Evolutionary conservation across 1,140 invertebrate species (phyloP), one percentile per base, ranked within the genome.

Genomic region (Galleria mellonella): DNA sequence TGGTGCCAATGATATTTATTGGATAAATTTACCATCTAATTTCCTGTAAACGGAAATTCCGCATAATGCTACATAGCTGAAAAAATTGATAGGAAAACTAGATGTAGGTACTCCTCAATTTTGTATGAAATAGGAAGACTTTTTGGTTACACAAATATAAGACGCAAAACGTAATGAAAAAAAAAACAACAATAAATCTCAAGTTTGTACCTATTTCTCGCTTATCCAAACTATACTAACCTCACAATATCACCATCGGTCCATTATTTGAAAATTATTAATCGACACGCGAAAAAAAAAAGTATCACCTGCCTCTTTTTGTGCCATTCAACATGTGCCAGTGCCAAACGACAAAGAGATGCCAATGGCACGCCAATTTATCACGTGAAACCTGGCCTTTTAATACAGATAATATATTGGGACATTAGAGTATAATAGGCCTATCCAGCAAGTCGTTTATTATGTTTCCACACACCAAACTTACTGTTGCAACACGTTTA

Each of bases 331-430:
- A 51, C 47, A 52, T 55, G 47, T 37, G 35, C 35, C 14, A 37
- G 35, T 2, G 5, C 10, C 39, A 23, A 17, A 29, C 44, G 28
- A 67, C 58, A 72, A 74, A 69, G 65, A 62, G 51, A 55, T 62
- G 52, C 55, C 72, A 72, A 78, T 78, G 65, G 60, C 48, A 55
- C 62, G 52, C 56, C 72, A 72, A 78, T 78, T 78, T 78, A 78
- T 78, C 72, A 78, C 62, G 43, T 55, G 48, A 62, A 57, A 62
- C 68, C 65, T 66, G 62, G 66, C 69, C 66, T 72, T 71, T 69
- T 68, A 63, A 63, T 63, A 65, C 69, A 67, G 58, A 78, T 78
- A 75, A 75, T 78, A 73, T 78, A 78, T 78, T 72, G 74, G 72
- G 65, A 75, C 72, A 78, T 78, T 78, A 78, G 49, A 55, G 47